Conservation (phyloP, 2,113 vertebrate species). For the Apus apus region DNA sequence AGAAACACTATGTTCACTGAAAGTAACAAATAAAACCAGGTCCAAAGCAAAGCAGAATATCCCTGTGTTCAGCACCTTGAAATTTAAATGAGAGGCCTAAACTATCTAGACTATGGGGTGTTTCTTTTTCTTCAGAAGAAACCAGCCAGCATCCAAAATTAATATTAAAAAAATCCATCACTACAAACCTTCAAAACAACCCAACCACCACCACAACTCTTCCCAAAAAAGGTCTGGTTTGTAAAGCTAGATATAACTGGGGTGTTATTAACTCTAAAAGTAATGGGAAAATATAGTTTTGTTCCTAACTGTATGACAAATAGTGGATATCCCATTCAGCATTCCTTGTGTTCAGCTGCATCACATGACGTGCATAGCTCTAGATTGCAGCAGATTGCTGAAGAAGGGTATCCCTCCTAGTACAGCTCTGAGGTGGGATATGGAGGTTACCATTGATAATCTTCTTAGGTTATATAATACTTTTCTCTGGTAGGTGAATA, state of each 20-base stretch:
- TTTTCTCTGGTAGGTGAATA: background rate
- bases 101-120: background rate
- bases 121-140: background rate
- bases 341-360: background rate
- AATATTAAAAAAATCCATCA: background rate
- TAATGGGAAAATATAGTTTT: background rate
- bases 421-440: background rate
- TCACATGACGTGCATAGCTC: background rate
- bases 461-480: background rate
- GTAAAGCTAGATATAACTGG: background rate
- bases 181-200: background rate
- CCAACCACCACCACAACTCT: rapidly evolving
- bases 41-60: background rate
- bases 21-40: background rate
- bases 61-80: background rate
- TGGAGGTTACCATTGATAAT: background rate
- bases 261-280: background rate
- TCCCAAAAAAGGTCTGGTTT: rapidly evolving
- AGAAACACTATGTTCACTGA: background rate
- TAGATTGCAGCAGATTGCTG: background rate
- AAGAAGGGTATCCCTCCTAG: background rate
- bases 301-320: background rate
- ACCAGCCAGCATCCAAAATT: background rate
- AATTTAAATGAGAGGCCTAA: background rate
- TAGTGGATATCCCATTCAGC: rapidly evolving